A percentile compares a stretch with the other conserved stretches of the same genome.
phyloP scores from a whole-genome alignment of 2,797 vertebrate genomes.

The Scolopax rusticola region DNA sequence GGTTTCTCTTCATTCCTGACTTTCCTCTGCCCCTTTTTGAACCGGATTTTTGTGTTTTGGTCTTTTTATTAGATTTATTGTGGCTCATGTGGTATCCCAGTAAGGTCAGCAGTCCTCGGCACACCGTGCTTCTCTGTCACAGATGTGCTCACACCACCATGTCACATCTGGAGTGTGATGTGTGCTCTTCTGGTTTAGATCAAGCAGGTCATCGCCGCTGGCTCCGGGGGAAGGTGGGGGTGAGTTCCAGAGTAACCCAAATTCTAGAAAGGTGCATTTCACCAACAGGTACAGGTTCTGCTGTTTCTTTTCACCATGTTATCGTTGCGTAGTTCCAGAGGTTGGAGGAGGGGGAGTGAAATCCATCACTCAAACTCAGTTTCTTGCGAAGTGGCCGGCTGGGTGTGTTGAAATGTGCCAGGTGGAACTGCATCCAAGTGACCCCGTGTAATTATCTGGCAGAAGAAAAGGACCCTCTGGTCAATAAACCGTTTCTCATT shows the following conservation, averaged over 20 bases:
- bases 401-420: background rate
- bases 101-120: background rate
- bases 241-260: background rate
- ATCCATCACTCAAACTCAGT: background rate
- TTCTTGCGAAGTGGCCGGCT: background rate
- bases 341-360: accelerated
- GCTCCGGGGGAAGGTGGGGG: background rate
- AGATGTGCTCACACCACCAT: background rate
- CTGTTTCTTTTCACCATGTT: background rate
- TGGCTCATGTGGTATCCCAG: background rate
- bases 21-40: background rate
- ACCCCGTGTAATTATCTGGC: background rate
- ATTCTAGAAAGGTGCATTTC: background rate
- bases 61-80: background rate
- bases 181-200: background rate
- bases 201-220: background rate
- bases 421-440: background rate
- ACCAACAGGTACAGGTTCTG: background rate
- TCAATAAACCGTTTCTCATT: background rate
- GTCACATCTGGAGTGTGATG: background rate
- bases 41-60: background rate
- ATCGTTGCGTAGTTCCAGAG: background rate
- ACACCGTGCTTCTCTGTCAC: accelerated
- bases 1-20: background rate
- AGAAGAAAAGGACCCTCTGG: background rate